Evolutionary conservation across 2,797 vertebrate genomes (phyloP).

Genomic region (Hozukius guyotensis): DNA sequence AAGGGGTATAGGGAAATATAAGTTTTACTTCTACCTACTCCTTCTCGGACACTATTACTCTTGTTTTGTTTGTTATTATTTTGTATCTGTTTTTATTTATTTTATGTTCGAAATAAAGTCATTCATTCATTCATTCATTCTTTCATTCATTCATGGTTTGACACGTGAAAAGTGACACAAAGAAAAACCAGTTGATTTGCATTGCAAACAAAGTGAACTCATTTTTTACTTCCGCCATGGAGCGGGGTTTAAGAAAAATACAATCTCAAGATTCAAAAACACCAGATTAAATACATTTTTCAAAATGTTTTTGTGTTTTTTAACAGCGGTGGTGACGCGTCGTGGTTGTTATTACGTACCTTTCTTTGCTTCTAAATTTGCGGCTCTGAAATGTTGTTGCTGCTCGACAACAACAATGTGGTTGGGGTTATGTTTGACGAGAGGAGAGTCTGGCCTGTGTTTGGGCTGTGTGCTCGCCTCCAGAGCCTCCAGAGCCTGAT

Average conservation of each 20-base stretch:
- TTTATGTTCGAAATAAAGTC: too few relatives aligned
- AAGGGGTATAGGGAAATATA: too few relatives aligned
- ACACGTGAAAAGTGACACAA: constrained; percentile 41
- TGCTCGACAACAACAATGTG: constrained; percentile 80
- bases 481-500: constrained; percentile 51
- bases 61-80: too few relatives aligned
- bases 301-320: background rate
- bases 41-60: too few relatives aligned
- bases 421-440: constrained; percentile 89
- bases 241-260: constrained; percentile 34
- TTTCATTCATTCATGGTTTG: background rate
- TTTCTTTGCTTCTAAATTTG: constrained; percentile 94
- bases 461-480: constrained; percentile 86
- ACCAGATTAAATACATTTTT: constrained; percentile 38
- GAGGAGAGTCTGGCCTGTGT: constrained; percentile 87
- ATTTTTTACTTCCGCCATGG: constrained; percentile 22
- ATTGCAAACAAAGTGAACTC: constrained; percentile 50
- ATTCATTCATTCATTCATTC: too few relatives aligned
- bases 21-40: too few relatives aligned
- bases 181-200: constrained; percentile 45
- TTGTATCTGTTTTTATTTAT: too few relatives aligned
- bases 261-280: constrained; percentile 44
- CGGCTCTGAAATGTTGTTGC: constrained; percentile 88
- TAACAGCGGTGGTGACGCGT: background rate
- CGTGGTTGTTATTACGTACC: constrained; percentile 85